A percentile compares a stretch with the other conserved stretches of the same genome.
These are phyloP conservation scores for Mactra quadrangularis DNA, from an alignment of 1,140 invertebrate genomes.

Conservation along the genomic window DNA sequence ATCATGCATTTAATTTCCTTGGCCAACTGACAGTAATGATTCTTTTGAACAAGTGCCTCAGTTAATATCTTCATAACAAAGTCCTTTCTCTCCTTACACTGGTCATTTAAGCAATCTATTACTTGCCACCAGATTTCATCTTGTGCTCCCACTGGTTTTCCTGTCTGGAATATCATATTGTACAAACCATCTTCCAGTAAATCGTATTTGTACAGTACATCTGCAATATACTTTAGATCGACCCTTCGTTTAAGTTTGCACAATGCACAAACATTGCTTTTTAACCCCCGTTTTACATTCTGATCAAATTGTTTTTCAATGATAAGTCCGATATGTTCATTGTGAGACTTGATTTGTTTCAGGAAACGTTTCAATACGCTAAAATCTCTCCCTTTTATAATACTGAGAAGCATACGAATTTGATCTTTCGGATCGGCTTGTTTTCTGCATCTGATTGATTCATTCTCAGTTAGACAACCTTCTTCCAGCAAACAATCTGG, in stretches of 20 bases:
- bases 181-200: slow-evolving; percentile 1
- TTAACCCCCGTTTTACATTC: not conserved
- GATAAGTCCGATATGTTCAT: slow-evolving; percentile 4
- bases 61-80: not conserved
- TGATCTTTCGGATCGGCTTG: not conserved
- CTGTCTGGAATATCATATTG: not conserved
- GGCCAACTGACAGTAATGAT: slow-evolving; percentile 5
- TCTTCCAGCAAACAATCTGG: slow-evolving; percentile 2
- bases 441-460: not conserved
- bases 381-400: slow-evolving; percentile 17
- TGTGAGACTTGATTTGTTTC: slow-evolving; percentile 2
- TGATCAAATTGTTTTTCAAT: slow-evolving; percentile 2
- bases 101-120: not conserved
- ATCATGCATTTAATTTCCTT: slow-evolving; percentile 5
- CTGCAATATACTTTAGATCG: slow-evolving; percentile 18
- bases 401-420: not conserved
- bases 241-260: not conserved
- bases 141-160: not conserved
- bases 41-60: not conserved
- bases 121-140: slow-evolving; percentile 1
- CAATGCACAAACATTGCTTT: not conserved
- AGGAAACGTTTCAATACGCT: not conserved
- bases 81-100: not conserved
- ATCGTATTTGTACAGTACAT: slow-evolving; percentile 1
- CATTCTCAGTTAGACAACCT: slow-evolving; percentile 6